Percentiles rank a stretch among this genome's conserved stretches.
Evolutionary conservation across 2,113 vertebrate genomes (phyloP).

Genomic region (Calypte anna): DNA sequence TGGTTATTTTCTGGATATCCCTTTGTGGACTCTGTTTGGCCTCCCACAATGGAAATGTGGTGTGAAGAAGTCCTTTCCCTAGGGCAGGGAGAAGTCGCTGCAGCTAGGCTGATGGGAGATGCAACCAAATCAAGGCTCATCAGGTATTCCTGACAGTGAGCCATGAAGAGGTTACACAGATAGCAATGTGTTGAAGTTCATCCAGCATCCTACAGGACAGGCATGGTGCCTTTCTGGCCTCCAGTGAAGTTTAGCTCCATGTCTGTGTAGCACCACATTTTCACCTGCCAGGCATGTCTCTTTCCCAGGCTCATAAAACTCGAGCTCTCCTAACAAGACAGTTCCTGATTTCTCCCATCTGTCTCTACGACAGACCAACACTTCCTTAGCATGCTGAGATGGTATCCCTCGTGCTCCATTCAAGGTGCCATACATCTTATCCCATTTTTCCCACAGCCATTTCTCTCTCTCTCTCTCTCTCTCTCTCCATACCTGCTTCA

Average conservation of each 20-base stretch:
- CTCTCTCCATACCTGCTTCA: constrained; percentile 45
- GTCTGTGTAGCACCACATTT: background rate
- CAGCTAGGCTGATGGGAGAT: background rate
- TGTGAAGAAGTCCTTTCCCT: background rate
- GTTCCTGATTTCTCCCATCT: background rate
- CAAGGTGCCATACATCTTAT: background rate
- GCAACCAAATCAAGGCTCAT: background rate
- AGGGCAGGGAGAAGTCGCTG: background rate
- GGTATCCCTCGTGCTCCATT: rapidly evolving
- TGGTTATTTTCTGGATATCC: background rate
- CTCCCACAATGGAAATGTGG: background rate
- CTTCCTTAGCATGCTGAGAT: background rate
- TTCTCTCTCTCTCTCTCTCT: constrained; percentile 20
- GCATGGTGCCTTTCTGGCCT: background rate
- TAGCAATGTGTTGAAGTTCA: background rate
- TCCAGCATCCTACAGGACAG: background rate
- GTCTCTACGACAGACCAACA: rapidly evolving
- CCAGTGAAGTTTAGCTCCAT: background rate
- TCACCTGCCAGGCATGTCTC: background rate
- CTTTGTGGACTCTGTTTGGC: background rate
- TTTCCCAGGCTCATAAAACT: background rate
- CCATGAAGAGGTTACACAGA: background rate
- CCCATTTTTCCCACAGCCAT: background rate
- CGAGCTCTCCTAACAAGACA: background rate
- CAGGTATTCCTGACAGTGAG: background rate